Conservation (phyloP, 2,797 vertebrate genomes). For the Trematomus bernacchii region DNA sequence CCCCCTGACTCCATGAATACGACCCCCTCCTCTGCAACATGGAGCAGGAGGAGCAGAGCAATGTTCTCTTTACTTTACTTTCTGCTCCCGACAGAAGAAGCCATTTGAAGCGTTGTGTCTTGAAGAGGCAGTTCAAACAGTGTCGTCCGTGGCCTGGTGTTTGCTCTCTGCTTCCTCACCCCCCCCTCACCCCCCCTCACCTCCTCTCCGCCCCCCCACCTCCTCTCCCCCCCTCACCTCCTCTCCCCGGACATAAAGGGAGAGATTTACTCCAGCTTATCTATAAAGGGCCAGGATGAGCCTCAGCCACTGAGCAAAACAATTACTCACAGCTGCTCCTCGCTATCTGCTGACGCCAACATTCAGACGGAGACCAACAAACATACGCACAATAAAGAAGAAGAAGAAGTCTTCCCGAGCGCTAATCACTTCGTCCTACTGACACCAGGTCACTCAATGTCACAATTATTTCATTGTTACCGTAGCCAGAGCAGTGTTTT, state of each 20-base stretch:
- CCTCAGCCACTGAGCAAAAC: slow-evolving; percentile 81
- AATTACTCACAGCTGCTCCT: slow-evolving; percentile 83
- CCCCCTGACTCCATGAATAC: slow-evolving; percentile 53
- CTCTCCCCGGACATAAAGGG: slow-evolving; percentile 80
- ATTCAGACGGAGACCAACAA: slow-evolving; percentile 47
- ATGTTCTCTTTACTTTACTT: slow-evolving; percentile 51
- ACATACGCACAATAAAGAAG: too few relatives aligned
- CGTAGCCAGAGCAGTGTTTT: too few relatives aligned
- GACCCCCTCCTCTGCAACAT: slow-evolving; percentile 57
- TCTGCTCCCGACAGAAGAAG: slow-evolving; percentile 57
- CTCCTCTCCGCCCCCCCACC: slow-evolving; percentile 62
- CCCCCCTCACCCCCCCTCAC: too few relatives aligned
- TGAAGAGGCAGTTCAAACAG: slow-evolving; percentile 81
- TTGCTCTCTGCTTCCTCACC: slow-evolving; percentile 77
- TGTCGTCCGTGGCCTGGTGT: slow-evolving; percentile 72
- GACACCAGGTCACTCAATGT: too few relatives aligned
- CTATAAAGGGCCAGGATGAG: slow-evolving; percentile 85
- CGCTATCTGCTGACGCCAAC: slow-evolving; percentile 70
- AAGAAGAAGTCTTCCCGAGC: too few relatives aligned
- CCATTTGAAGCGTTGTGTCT: slow-evolving; percentile 77
- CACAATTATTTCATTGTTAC: too few relatives aligned
- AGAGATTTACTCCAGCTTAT: slow-evolving; percentile 86
- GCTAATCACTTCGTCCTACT: too few relatives aligned
- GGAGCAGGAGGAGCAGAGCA: slow-evolving; percentile 55
- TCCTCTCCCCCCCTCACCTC: slow-evolving; percentile 64